Evolutionary conservation across 2,113 vertebrate species (phyloP), one percentile per base, ranked within the genome.

Genomic region (Promerops cafer): DNA sequence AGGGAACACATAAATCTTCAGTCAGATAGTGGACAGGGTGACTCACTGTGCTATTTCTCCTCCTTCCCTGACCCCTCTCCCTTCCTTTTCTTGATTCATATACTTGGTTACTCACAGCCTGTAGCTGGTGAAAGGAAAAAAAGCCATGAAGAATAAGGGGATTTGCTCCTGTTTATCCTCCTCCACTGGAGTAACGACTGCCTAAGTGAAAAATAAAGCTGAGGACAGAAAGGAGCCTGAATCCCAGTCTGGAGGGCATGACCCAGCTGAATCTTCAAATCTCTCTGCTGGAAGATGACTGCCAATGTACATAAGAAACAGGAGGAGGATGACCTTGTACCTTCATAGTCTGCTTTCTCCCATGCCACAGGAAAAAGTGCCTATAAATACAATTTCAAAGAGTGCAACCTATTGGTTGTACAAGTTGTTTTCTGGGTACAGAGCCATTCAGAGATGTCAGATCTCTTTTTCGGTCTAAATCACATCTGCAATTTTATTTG

Each of bases 31-130:
- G 92, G 90, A 87, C 85, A 92, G 85, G 64, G 44, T 94, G 94
- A 96, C 92, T 96, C 94, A 96, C 44, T 53, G 27, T 52, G 88
- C 93, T 96, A 96, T 94, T 97, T 91, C 90, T 86, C 85, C 49
- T 93, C 84, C 74, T 82, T 91, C 59, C 39, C 35, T 91, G 90
- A 80, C 19, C 71, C 42, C 21, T 68, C 63, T 92, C 64, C 24
- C 37, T 87, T 85, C 89, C 54, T 96, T 83, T 90, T 83, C 82
- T 92, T 88, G 35, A 31, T 93, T 90, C 81, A n/a, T 57, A 28
- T 53, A 63, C 30, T 30, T 52, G 16, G 81, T 76, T 91, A 83
- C 33, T 59, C 82, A 52, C 50, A 70, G 54, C 42, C 33, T 54
- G 35, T 24, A 69, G 74, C 44, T 31, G 44, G 17, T 91, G 35